Conservation (phyloP, 1,140 invertebrate species). For the Camponotus vicinus region DNA sequence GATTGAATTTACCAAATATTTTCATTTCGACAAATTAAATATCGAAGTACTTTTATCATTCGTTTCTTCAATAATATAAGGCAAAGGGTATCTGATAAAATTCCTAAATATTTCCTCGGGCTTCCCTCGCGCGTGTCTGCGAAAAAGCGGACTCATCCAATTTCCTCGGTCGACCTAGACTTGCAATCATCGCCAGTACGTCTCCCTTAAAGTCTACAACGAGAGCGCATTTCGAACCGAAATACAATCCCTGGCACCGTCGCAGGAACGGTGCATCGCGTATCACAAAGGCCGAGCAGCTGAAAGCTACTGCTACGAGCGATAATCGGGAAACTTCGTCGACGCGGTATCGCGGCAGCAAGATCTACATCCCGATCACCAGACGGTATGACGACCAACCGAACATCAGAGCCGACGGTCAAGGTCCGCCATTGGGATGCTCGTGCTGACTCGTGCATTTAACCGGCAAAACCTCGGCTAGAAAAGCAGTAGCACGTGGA, state of each 20-base stretch:
- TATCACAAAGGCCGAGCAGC: not conserved
- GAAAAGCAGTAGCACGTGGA: constrained; percentile 68
- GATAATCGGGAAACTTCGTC: constrained; percentile 38
- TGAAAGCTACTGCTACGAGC: not conserved
- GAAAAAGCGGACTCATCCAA: not conserved
- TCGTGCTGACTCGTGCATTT: constrained; percentile 29
- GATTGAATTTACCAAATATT: not conserved
- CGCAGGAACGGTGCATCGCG: not conserved
- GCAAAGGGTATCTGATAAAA: not conserved
- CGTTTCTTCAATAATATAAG: not conserved
- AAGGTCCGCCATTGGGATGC: constrained; percentile 60
- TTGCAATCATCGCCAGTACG: not conserved
- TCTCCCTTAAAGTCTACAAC: not conserved
- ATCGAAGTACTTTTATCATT: not conserved
- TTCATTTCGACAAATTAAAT: not conserved
- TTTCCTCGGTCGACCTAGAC: not conserved
- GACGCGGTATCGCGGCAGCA: constrained; percentile 11
- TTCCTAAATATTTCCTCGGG: not conserved
- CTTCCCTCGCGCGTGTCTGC: not conserved
- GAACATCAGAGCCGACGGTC: constrained; percentile 54
- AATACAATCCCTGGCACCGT: not conserved
- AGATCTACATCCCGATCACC: constrained; percentile 17
- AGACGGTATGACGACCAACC: constrained; percentile 32
- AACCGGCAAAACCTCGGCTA: constrained; percentile 26
- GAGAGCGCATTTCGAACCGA: not conserved